Percentiles rank a stretch among this genome's conserved stretches.
phyloP scores from a whole-genome alignment of 1,140 invertebrate genomes.

The Nylanderia fulva region DNA sequence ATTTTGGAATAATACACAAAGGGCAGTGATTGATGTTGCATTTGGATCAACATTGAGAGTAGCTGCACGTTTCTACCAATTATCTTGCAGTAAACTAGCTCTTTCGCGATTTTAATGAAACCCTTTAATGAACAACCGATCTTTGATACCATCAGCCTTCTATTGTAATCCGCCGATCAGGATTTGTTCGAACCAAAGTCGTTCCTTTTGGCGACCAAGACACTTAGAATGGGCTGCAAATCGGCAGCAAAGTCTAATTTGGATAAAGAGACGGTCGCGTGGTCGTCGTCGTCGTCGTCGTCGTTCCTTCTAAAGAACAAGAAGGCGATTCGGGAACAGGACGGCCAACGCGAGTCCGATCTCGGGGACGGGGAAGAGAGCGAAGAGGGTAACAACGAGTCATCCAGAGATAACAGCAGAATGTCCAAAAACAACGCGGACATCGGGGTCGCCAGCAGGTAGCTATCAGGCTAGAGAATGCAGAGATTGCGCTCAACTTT shows the following conservation, averaged over 20 bases:
- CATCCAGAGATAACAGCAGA: not conserved
- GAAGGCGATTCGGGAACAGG: conserved; percentile 61
- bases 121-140: not conserved
- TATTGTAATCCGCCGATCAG: not conserved
- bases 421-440: not conserved
- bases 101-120: not conserved
- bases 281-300: conserved; percentile 66
- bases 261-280: conserved; percentile 75
- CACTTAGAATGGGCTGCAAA: conserved; percentile 82
- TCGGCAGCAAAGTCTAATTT: conserved; percentile 75
- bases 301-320: conserved; percentile 64
- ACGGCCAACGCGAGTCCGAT: conserved; percentile 18
- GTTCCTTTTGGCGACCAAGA: conserved; percentile 52
- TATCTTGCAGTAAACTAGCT: no score
- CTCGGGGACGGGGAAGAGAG: conserved; percentile 68
- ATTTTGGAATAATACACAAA: conserved; percentile 1
- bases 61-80: not conserved
- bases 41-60: not conserved
- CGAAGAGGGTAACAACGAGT: conserved; percentile 56
- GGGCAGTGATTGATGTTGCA: not conserved
- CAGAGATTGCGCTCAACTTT: conserved; percentile 94
- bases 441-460: conserved; percentile 68
- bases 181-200: not conserved
- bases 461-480: conserved; percentile 86
- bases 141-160: not conserved